phyloP scores from a whole-genome alignment of 2,888 invertebrate species.

The Raillietiella orientalis region DNA sequence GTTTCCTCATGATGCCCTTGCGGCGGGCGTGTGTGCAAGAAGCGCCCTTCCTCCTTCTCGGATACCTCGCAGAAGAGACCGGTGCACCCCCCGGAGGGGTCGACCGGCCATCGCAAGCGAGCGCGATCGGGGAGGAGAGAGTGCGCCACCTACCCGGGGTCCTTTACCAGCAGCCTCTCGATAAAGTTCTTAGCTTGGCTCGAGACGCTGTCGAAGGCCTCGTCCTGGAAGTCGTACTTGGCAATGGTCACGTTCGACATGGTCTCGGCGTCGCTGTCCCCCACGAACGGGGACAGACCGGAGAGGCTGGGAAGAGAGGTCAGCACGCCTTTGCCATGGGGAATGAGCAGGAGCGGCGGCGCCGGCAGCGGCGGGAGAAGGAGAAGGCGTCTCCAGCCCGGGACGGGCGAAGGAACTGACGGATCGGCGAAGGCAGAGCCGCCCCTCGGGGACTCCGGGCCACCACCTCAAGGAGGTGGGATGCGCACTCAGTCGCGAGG shows the following conservation, averaged over 20 bases:
- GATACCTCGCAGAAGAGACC: too few relatives aligned
- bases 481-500: too few relatives aligned
- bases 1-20: too few relatives aligned
- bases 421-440: background rate
- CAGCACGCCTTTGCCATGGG: background rate
- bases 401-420: too few relatives aligned
- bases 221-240: slow-evolving; percentile 90
- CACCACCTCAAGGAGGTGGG: background rate
- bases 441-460: background rate
- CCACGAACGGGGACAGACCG: slow-evolving; percentile 93
- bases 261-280: slow-evolving; percentile 83
- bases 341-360: too few relatives aligned
- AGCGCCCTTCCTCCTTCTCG: too few relatives aligned
- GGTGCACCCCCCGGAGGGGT: too few relatives aligned
- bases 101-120: too few relatives aligned
- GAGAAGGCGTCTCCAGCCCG: too few relatives aligned
- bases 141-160: slow-evolving; percentile 72
- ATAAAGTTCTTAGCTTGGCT: slow-evolving; percentile 90
- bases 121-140: too few relatives aligned
- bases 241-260: slow-evolving; percentile 95
- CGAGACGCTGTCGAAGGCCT: slow-evolving; percentile 78
- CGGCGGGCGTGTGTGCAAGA: too few relatives aligned
- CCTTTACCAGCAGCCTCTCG: slow-evolving; percentile 55
- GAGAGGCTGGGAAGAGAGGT: slow-evolving; percentile 22
- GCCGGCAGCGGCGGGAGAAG: too few relatives aligned